phyloP scores from a whole-genome alignment of 2,797 vertebrate genomes.

The Microchirus variegatus region DNA sequence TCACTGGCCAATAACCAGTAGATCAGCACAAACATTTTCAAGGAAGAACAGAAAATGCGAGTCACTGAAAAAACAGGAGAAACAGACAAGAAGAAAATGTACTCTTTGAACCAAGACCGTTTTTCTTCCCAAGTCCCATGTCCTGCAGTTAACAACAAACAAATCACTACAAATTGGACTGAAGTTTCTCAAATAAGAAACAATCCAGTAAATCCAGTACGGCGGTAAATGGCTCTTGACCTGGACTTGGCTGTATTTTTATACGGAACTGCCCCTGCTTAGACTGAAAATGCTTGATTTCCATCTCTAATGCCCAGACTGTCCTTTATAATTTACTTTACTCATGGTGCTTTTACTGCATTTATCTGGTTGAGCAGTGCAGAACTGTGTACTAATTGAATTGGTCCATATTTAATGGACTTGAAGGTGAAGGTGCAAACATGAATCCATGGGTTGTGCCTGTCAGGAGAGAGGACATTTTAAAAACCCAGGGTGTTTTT shows the following conservation, averaged over 20 bases:
- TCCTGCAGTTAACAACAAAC: conserved; percentile 28
- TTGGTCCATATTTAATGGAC: conserved; percentile 44
- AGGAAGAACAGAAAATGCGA: conserved; percentile 36
- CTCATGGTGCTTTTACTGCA: conserved; percentile 1
- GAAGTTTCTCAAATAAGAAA: conserved; percentile 39
- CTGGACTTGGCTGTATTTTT: conserved; percentile 34
- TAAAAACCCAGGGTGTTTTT: conserved; percentile 45
- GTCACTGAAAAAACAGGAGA: conserved; percentile 43
- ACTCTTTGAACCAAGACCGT: conserved; percentile 30
- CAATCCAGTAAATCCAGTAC: conserved; percentile 27
- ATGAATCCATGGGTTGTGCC: conserved; percentile 41
- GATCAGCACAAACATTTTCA: conserved; percentile 56
- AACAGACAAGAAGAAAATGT: conserved; percentile 37
- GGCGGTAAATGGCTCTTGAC: conserved; percentile 55
- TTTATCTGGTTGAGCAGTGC: conserved; percentile 35
- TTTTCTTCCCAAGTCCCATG: conserved; percentile 19
- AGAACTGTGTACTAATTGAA: conserved; percentile 43
- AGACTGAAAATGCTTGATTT: conserved; percentile 34
- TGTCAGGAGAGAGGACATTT: conserved; percentile 51
- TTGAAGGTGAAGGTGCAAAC: conserved; percentile 44
- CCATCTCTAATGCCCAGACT: conserved; percentile 37
- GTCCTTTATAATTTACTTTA: conserved; percentile 31
- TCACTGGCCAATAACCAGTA: conserved; percentile 70
- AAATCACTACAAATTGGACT: conserved; percentile 41
- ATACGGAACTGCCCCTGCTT: conserved; percentile 19